phyloP scores from a whole-genome alignment of 2,113 vertebrate species.

The Eublepharis macularius region DNA sequence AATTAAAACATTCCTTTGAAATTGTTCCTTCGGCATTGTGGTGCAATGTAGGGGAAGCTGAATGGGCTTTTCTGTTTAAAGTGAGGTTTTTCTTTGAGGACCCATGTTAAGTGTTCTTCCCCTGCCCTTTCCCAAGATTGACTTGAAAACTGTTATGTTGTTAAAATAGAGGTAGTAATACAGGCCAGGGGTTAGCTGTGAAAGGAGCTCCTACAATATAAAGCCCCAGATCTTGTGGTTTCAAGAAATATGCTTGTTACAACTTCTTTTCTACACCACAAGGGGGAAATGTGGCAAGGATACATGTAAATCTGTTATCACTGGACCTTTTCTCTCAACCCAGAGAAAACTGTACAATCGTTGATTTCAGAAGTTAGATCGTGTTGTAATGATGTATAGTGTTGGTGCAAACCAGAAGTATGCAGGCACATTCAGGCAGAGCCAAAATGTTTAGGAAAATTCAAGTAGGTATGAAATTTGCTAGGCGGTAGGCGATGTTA shows the following conservation, averaged over 20 bases:
- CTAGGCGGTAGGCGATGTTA: too few relatives aligned
- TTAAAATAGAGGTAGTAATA: constrained; percentile 43
- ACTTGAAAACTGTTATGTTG: constrained; percentile 35
- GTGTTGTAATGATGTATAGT: background rate
- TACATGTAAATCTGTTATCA: background rate
- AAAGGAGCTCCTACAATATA: constrained; percentile 43
- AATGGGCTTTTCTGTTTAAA: constrained; percentile 28
- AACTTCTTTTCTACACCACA: constrained; percentile 4
- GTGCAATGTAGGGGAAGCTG: background rate
- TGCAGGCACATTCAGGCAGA: background rate
- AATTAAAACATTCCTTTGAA: constrained; percentile 18
- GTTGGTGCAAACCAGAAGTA: background rate
- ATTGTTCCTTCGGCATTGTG: background rate
- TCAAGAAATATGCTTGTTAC: constrained; percentile 36
- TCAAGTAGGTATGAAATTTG: background rate
- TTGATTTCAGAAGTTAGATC: background rate
- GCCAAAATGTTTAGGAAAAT: too few relatives aligned
- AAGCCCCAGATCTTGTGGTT: constrained; percentile 7
- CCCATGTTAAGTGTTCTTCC: background rate
- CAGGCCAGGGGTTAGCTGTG: constrained; percentile 6
- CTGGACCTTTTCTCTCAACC: constrained; percentile 6
- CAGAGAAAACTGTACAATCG: background rate
- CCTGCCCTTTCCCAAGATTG: constrained; percentile 15
- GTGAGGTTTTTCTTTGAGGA: background rate
- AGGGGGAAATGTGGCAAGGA: constrained; percentile 40